Evolutionary conservation across 2,888 invertebrate genomes (phyloP).

Genomic region (Melipona bicolor): DNA sequence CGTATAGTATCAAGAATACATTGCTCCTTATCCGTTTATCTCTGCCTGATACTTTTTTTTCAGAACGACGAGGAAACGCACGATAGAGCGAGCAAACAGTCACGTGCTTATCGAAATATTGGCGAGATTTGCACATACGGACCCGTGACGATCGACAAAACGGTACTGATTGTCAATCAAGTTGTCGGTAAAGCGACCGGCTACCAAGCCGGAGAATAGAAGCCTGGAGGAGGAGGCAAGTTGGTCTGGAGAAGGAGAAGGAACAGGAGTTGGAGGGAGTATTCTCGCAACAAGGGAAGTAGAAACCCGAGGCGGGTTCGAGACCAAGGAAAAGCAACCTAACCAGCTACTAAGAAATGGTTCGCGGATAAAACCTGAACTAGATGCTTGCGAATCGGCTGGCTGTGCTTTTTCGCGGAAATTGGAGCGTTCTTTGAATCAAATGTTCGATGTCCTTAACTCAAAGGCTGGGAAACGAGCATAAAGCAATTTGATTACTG

Average conservation of each 20-base stretch:
- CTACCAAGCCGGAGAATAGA: conserved; percentile 47
- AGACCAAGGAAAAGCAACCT: conserved; percentile 35
- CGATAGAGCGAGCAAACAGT: not conserved
- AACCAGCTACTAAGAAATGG: conserved; percentile 50
- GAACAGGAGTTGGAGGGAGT: conserved; percentile 59
- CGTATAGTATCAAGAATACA: not conserved
- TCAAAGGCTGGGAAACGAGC: conserved; percentile 12
- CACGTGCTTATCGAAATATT: conserved; percentile 36
- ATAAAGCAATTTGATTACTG: not conserved
- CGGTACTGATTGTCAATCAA: conserved; percentile 71
- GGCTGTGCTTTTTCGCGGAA: conserved; percentile 16
- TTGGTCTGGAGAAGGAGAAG: conserved; percentile 55
- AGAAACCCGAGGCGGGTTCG: conserved; percentile 50
- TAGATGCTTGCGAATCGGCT: conserved; percentile 6
- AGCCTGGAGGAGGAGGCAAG: conserved; percentile 62
- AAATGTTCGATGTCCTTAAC: not conserved
- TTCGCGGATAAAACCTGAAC: conserved; percentile 9
- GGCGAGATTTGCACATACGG: conserved; percentile 18
- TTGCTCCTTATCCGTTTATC: not conserved
- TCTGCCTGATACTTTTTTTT: not conserved
- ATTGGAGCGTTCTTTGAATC: conserved; percentile 16
- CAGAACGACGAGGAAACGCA: not conserved
- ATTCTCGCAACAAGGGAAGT: conserved; percentile 50
- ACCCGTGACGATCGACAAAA: conserved; percentile 47
- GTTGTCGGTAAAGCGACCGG: conserved; percentile 60